Conservation (phyloP, 2,888 invertebrate genomes). For the Allygus modestus region DNA sequence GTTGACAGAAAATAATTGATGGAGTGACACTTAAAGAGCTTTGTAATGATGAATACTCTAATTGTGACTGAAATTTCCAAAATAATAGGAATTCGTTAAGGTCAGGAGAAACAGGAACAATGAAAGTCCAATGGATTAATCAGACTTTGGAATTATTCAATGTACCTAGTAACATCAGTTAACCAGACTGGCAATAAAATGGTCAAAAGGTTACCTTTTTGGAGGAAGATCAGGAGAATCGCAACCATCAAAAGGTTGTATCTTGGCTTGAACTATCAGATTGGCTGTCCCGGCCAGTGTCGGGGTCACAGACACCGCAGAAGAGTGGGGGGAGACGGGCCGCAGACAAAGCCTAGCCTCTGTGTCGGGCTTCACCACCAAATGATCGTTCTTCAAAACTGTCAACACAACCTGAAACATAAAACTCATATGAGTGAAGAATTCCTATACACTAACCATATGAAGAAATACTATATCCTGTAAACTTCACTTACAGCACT, state of each 20-base stretch:
- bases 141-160: too few species aligned
- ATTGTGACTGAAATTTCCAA: too few species aligned
- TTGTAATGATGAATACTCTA: too few species aligned
- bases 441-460: background rate
- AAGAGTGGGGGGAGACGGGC: background rate
- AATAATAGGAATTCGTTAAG: too few species aligned
- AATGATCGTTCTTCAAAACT: slow-evolving; percentile 36
- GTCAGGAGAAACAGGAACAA: too few species aligned
- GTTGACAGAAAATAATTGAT: too few species aligned
- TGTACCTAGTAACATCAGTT: too few species aligned
- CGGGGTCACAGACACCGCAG: background rate
- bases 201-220: slow-evolving; percentile 40
- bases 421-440: background rate
- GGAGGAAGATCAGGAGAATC: slow-evolving; percentile 9
- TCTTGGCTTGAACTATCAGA: slow-evolving; percentile 54
- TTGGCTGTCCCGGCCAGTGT: slow-evolving; percentile 41
- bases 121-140: too few species aligned
- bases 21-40: too few species aligned
- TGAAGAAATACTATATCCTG: background rate
- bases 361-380: background rate
- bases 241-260: slow-evolving; percentile 25
- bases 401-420: slow-evolving; percentile 32
- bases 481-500: background rate
- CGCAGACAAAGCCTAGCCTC: background rate
- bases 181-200: too few species aligned